Conservation (phyloP, 2,888 invertebrate genomes). For the Tholera decimalis region DNA sequence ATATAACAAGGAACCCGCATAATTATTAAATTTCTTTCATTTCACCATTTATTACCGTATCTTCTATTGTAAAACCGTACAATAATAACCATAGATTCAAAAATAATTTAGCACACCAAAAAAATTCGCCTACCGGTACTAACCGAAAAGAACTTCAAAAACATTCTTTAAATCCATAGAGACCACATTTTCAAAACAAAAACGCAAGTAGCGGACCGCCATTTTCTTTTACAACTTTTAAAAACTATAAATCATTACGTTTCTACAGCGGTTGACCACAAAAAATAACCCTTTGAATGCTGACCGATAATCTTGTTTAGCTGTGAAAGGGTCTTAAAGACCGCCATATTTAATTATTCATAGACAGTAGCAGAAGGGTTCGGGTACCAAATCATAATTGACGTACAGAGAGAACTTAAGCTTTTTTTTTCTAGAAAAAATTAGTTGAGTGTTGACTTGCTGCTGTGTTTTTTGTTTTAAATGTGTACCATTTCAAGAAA, state of each 20-base stretch:
- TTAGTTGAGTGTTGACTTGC: not conserved
- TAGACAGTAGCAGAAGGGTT: conserved; percentile 52
- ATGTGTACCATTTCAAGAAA: too few relatives aligned
- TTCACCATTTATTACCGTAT: not conserved
- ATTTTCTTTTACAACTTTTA: conserved; percentile 11
- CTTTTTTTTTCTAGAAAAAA: conserved; percentile 38
- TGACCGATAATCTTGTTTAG: conserved; percentile 64
- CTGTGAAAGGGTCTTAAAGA: conserved; percentile 56
- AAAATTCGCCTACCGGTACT: not conserved
- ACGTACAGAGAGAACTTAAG: not conserved
- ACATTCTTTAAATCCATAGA: conserved; percentile 3
- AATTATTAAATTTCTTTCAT: not conserved
- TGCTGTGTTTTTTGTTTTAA: conserved; percentile 11
- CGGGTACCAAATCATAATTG: conserved; percentile 53
- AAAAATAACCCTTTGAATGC: conserved; percentile 56
- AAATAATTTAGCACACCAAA: not conserved
- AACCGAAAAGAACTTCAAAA: conserved; percentile 1
- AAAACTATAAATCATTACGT: conserved; percentile 53
- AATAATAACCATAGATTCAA: conserved; percentile 2
- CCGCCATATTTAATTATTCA: conserved; percentile 55
- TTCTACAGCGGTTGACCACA: conserved; percentile 34
- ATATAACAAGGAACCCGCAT: conserved; percentile 21
- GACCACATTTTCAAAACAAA: conserved; percentile 31
- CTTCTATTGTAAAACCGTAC: not conserved
- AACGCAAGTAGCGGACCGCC: conserved; percentile 24